Conservation (phyloP, 2,888 invertebrate species). For the Drosophila ustulata region DNA sequence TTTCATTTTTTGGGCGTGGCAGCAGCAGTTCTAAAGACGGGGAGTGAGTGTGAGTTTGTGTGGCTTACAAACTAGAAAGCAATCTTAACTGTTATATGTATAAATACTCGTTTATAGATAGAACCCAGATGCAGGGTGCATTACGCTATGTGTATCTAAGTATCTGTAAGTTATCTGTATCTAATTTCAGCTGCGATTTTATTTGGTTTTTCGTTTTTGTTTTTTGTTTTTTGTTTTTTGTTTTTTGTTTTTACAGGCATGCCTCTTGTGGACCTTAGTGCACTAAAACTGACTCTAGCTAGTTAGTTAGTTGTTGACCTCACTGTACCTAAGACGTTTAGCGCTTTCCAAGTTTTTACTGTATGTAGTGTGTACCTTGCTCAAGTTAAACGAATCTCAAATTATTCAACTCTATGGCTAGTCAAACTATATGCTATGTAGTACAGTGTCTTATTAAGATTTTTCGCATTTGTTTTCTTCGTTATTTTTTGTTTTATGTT, state of each 20-base stretch:
- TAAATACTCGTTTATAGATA: conserved; percentile 21
- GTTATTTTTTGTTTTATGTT: neutral
- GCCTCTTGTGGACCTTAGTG: conserved; percentile 58
- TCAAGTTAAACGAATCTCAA: conserved; percentile 59
- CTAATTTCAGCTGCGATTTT: conserved; percentile 33
- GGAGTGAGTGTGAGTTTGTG: conserved; percentile 16
- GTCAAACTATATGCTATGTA: conserved; percentile 61
- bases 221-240: too few species aligned
- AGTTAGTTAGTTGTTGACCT: conserved; percentile 43
- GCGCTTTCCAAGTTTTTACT: conserved; percentile 76
- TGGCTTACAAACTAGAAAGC: conserved; percentile 60
- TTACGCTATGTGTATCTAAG: conserved; percentile 29
- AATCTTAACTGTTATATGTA: conserved; percentile 54
- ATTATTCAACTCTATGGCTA: conserved; percentile 64
- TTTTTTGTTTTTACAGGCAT: conserved; percentile 64
- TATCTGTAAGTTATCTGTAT: conserved; percentile 29
- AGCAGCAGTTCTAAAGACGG: conserved; percentile 33
- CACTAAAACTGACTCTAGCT: conserved; percentile 44
- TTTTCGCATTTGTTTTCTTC: conserved; percentile 17
- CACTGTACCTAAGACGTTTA: conserved; percentile 71
- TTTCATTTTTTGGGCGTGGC: conserved; percentile 37
- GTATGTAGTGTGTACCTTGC: conserved; percentile 62
- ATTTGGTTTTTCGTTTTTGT: neutral
- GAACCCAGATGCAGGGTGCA: conserved; percentile 10
- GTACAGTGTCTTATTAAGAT: conserved; percentile 44